These are phyloP conservation scores for Neria commutata DNA, from an alignment of 2,888 invertebrate species.

Conservation along the genomic window DNA sequence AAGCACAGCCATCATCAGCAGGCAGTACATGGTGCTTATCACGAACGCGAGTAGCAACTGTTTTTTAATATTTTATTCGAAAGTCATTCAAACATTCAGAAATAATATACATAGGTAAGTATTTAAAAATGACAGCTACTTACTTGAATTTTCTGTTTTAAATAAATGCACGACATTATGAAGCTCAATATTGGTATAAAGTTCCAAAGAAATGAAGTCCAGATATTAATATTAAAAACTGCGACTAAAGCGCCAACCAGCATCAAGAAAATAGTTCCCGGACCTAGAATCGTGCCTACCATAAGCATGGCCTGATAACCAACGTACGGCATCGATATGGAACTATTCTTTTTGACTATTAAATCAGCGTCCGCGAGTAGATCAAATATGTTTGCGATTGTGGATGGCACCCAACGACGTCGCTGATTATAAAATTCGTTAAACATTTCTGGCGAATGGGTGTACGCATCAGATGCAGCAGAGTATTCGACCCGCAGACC, in stretches of 20 bases:
- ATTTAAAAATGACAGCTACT: conserved; percentile 10
- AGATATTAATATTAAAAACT: conserved; percentile 74
- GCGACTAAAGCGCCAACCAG: conserved; percentile 78
- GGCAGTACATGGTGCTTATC: conserved; percentile 78
- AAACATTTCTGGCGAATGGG: conserved; percentile 91
- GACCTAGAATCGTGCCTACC: conserved; percentile 74
- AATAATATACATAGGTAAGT: neutral
- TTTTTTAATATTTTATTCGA: neutral
- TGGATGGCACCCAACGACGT: conserved; percentile 94
- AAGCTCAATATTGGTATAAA: conserved; percentile 72
- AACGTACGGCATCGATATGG: conserved; percentile 83
- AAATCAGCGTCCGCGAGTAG: conserved; percentile 77
- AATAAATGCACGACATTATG: conserved; percentile 69
- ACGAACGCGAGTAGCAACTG: conserved; percentile 76
- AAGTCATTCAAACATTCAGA: too few species aligned
- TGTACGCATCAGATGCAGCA: conserved; percentile 93
- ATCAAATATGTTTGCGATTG: conserved; percentile 93
- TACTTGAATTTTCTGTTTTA: conserved; percentile 70
- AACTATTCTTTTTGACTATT: conserved; percentile 84
- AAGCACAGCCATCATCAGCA: conserved; percentile 87
- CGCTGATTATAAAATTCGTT: conserved; percentile 94
- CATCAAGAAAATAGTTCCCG: conserved; percentile 79
- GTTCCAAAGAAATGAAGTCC: conserved; percentile 72
- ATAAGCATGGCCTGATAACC: conserved; percentile 75
- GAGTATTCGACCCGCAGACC: conserved; percentile 94